Conservation (phyloP, 2,113 vertebrate genomes). For the Sula dactylatra region DNA sequence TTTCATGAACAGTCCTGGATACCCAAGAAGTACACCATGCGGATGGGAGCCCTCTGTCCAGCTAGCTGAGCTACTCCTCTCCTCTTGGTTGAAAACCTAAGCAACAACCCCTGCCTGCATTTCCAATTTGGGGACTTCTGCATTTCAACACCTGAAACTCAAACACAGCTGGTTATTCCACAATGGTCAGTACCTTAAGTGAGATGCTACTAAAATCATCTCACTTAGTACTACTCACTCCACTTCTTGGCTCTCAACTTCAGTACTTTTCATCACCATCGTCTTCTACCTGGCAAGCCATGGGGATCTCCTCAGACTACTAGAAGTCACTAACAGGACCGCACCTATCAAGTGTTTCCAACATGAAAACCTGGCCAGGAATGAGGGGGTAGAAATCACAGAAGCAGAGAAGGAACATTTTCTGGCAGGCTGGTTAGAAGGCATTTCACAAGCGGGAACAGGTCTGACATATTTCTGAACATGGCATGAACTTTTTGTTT, state of each 20-base stretch:
- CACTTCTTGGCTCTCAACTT: neutral
- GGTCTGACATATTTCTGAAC: conserved; percentile 54
- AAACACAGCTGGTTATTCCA: neutral
- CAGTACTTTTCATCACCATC: neutral
- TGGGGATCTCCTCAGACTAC: neutral
- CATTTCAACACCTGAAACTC: neutral
- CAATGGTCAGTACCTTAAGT: neutral
- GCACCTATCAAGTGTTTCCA: neutral
- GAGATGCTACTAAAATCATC: neutral
- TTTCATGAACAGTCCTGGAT: neutral
- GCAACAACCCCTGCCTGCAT: neutral
- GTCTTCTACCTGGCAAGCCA: neutral
- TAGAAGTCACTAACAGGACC: neutral
- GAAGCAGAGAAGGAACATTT: conserved; percentile 10
- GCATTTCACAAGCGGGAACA: conserved; percentile 52
- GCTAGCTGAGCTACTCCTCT: neutral
- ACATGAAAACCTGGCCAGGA: neutral
- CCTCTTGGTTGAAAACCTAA: neutral
- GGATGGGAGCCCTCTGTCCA: neutral
- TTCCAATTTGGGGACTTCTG: neutral
- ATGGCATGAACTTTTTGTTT: conserved; percentile 39
- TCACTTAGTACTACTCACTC: neutral
- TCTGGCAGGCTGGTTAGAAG: conserved; percentile 12
- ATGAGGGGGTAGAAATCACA: neutral
- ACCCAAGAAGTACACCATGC: rapidly evolving